Evolutionary conservation across 2,113 vertebrate genomes (phyloP), one percentile per base, ranked within the genome.

Genomic region (Halichoeres trimaculatus): DNA sequence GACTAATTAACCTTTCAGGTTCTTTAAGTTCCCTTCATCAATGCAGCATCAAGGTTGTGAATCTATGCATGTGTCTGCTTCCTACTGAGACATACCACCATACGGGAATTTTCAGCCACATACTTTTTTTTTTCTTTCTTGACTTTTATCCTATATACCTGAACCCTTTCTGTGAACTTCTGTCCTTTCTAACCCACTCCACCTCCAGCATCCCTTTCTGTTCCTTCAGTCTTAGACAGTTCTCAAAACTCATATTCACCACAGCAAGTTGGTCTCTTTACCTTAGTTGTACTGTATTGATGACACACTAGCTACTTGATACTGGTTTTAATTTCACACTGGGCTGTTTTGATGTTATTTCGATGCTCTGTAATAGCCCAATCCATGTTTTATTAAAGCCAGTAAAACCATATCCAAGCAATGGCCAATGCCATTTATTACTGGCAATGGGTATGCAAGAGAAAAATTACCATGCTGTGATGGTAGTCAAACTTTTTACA

Each of bases 1-100:
- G 81, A 78, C 84, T 85, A 88, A 92, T 92, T 92, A 91, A 90
- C 91, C 89, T 91, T 90, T 91, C 78, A 80, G 80, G 55, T 71
- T 80, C 48, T 80, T 66, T 14, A 43, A 60, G 58, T 66, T 57
- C 64, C 62, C 73, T 52, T 81, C 70, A 66, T 74, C 61, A 57
- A 58, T 17, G 62, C 67, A 34, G 24, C 13, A 36, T 51, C 43
- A 11, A 20, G 24, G 38, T 59, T n/a, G 55, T 53, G 26, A 1
- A 4, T 78, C n/a, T 69, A 69, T 14, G 51, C 53, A 62, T 80
- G 70, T 68, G 60, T 71, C n/a, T 0, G 34, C 19, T 57, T 74
- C 60, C 20, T 55, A 59, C 55, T 34, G 54, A 59, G 41, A 35
- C 47, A 10, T 7, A 6, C 56, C 67, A 65, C 41, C 12, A 2